Evolutionary conservation across 2,888 invertebrate species (phyloP).

Genomic region (Pollenia amentaria): DNA sequence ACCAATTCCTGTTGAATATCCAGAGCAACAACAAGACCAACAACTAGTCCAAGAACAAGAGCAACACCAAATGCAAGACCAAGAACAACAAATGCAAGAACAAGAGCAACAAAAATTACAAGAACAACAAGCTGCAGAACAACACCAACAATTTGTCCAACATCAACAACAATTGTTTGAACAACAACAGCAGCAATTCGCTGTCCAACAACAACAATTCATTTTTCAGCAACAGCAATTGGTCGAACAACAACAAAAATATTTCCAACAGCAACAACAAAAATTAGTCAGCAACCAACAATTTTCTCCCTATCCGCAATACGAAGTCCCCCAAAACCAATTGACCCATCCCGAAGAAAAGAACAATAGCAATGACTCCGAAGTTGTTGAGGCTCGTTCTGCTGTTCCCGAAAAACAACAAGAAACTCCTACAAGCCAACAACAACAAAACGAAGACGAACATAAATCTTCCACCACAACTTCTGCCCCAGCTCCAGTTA

Average conservation of each 20-base stretch:
- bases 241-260: slow-evolving; percentile 63
- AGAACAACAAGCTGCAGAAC: slow-evolving; percentile 55
- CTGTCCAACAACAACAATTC: slow-evolving; percentile 67
- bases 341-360: slow-evolving; percentile 58
- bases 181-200: slow-evolving; percentile 72
- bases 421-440: no score
- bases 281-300: slow-evolving; percentile 57
- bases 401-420: slow-evolving; percentile 62
- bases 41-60: slow-evolving; percentile 26
- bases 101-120: slow-evolving; percentile 68
- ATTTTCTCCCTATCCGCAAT: slow-evolving; percentile 78
- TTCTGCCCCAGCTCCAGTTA: slow-evolving; percentile 75
- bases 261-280: slow-evolving; percentile 61
- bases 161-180: slow-evolving; percentile 55
- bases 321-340: slow-evolving; percentile 70
- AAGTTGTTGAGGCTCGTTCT: slow-evolving; percentile 80
- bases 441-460: slow-evolving; percentile 11
- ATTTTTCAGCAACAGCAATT: slow-evolving; percentile 59
- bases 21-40: slow-evolving; percentile 72
- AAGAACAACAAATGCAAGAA: slow-evolving; percentile 17
- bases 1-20: slow-evolving; percentile 79
- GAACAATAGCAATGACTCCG: slow-evolving; percentile 77
- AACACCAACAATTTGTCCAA: slow-evolving; percentile 43
- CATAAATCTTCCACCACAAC: slow-evolving; percentile 68
- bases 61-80: slow-evolving; percentile 38